Evolutionary conservation across 2,113 vertebrate genomes (phyloP).

Genomic region (Tetrao urogallus): DNA sequence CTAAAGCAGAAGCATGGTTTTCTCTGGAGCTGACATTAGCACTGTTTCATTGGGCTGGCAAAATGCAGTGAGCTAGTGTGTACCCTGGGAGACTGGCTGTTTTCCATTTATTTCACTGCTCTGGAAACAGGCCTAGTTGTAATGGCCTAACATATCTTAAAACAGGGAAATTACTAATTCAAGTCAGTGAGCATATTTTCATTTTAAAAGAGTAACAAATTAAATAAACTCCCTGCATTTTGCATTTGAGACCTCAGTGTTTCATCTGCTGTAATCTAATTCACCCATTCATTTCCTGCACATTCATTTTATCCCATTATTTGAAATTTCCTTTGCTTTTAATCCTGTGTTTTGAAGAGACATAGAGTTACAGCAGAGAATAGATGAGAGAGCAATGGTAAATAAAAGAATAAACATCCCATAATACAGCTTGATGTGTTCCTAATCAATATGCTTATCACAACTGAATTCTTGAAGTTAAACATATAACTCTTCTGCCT

Average conservation of each 20-base stretch:
- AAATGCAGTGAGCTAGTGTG: background rate
- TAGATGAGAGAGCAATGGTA: constrained; percentile 3
- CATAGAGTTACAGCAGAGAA: constrained; percentile 40
- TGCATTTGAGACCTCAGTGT: constrained; percentile 55
- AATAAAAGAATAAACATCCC: constrained; percentile 59
- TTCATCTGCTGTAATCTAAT: constrained; percentile 72
- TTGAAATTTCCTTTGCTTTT: constrained; percentile 71
- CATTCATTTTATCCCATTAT: constrained; percentile 70
- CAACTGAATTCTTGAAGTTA: constrained; percentile 18
- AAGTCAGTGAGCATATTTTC: constrained; percentile 61
- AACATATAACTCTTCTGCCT: background rate
- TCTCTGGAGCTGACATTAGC: constrained; percentile 31
- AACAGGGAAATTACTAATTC: constrained; percentile 64
- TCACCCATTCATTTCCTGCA: constrained; percentile 66
- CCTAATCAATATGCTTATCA: constrained; percentile 56
- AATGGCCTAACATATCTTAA: constrained; percentile 56
- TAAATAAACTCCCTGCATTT: constrained; percentile 66
- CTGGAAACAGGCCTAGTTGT: constrained; percentile 50
- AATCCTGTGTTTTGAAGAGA: constrained; percentile 61
- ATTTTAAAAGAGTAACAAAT: constrained; percentile 68
- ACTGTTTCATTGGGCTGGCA: constrained; percentile 30
- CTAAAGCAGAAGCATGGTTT: background rate
- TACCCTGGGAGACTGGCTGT: constrained; percentile 48
- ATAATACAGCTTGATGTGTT: constrained; percentile 14
- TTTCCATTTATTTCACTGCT: constrained; percentile 57